Conservation (phyloP, 2,113 vertebrate species). For the Mus musculus region GRCm39 chr2:144364001-144364500, state of each 20-base stretch:
- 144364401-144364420: slow-evolving; percentile 85
- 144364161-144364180: background rate
- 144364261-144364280: background rate
- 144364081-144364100: background rate
- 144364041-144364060: background rate
- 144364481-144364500: slow-evolving; percentile 89
- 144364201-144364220: background rate
- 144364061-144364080: slow-evolving; percentile 45
- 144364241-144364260: background rate
- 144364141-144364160: background rate
- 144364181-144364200: background rate
- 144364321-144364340: slow-evolving; percentile 89
- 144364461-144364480: slow-evolving; percentile 91
- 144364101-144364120: background rate
- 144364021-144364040: no score
- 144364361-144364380: slow-evolving; percentile 91
- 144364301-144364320: slow-evolving; percentile 10
- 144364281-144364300: background rate
- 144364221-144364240: background rate
- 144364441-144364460: slow-evolving; percentile 95
- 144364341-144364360: slow-evolving; percentile 92
- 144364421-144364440: slow-evolving; percentile 84
- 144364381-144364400: slow-evolving; percentile 91
- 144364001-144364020: no score
- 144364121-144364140: background rate